Conservation (phyloP, 2,797 vertebrate genomes). For the Cirrhinus mrigala region DNA sequence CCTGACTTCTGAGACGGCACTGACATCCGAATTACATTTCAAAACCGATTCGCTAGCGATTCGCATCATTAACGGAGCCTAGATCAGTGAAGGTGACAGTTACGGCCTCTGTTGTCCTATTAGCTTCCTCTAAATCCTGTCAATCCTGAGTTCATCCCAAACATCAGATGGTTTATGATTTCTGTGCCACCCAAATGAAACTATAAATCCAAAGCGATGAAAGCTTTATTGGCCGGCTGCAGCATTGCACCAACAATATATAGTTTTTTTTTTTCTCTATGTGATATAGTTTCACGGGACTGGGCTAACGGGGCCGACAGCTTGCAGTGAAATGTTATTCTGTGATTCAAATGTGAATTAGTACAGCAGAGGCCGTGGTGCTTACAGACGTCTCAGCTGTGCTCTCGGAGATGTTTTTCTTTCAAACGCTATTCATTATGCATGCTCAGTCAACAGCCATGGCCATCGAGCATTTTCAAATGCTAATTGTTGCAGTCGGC, state of each 20-base stretch:
- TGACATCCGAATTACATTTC: background rate
- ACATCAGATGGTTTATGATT: slow-evolving; percentile 52
- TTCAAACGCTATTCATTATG: slow-evolving; percentile 62
- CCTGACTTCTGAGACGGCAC: background rate
- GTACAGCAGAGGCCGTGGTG: slow-evolving; percentile 43
- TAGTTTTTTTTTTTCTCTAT: slow-evolving; percentile 44
- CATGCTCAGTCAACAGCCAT: slow-evolving; percentile 61
- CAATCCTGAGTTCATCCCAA: slow-evolving; percentile 43
- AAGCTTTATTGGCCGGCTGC: slow-evolving; percentile 50
- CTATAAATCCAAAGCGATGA: slow-evolving; percentile 55
- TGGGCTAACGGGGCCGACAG: slow-evolving; percentile 31
- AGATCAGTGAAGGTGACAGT: slow-evolving; percentile 48
- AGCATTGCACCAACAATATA: slow-evolving; percentile 45
- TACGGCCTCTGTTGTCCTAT: slow-evolving; percentile 40
- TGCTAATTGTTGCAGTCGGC: slow-evolving; percentile 60
- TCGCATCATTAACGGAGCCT: slow-evolving; percentile 19
- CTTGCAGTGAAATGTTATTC: slow-evolving; percentile 50
- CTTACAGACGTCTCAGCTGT: slow-evolving; percentile 49
- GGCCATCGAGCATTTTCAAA: slow-evolving; percentile 54
- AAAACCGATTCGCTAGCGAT: background rate
- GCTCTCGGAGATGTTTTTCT: slow-evolving; percentile 47
- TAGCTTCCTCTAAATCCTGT: slow-evolving; percentile 43
- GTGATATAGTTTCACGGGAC: slow-evolving; percentile 47
- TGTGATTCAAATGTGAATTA: slow-evolving; percentile 40
- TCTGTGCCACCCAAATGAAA: slow-evolving; percentile 47